Base-by-base conservation (phyloP, 2,797 vertebrate genomes). In the Streptopelia turtur region DNA sequence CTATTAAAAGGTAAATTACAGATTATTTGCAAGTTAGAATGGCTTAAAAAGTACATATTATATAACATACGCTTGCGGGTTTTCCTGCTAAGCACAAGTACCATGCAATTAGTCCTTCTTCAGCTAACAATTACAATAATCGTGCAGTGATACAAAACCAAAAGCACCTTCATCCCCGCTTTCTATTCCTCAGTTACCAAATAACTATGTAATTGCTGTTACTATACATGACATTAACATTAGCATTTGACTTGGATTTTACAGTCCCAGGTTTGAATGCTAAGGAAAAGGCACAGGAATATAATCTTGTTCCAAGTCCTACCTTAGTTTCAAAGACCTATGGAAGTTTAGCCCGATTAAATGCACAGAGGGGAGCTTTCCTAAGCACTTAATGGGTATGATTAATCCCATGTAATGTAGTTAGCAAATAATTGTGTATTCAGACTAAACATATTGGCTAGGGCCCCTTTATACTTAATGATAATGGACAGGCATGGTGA, bases 1-100 rank as follows among this genome's bases (percentile, higher is more conserved):
- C 83, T 80, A 90, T 78, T 91, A 83, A 89, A 91, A 83, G 83
- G 60, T 71, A 97, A 93, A 97, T 96, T 94, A 92, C 55, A 87
- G 63, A 87, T 94, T 93, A 94, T 93, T 94, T 92, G 63, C 80
- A 92, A 89, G 61, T 63, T 39, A 83, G 49, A 90, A 91, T 35
- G 71, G 85, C 37, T 93, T 89, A 13, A 83, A 87, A 79, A 80
- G 56, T 90, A 71, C 33, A 24, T 75, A 90, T 83, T 75, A 77
- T 31, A 28, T 49, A 92, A 53, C 41, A 92, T 57, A 22, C 39
- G 35, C 57, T 93, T 47, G 41, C 50, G 87, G 80, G 64, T 84
- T 80, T 61, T 84, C 66, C 83, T 82, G 74, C 85, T 82, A 82
- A 74, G 77, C 41, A 83, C 74, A 96, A 60, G 49, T 64, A 94